Conservation (phyloP, 2,113 vertebrate genomes). For the Pristiophorus japonicus region DNA sequence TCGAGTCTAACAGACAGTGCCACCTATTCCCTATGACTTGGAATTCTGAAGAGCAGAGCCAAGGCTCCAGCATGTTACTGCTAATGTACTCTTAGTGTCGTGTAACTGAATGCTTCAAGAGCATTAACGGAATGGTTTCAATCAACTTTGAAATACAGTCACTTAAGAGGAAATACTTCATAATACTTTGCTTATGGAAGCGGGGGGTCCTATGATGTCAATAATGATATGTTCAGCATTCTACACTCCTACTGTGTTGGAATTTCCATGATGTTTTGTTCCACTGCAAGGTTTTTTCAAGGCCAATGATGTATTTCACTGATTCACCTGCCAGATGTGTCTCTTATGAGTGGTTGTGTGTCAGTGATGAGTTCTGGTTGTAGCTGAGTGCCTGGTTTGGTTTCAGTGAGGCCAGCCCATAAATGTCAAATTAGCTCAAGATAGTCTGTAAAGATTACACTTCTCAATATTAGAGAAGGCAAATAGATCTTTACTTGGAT, state of each 20-base stretch:
- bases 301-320: background rate
- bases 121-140: background rate
- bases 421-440: background rate
- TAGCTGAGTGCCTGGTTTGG: background rate
- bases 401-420: background rate
- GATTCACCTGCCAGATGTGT: background rate
- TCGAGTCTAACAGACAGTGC: background rate
- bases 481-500: background rate
- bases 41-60: background rate
- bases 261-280: background rate
- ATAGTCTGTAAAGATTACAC: background rate
- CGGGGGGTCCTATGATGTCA: too few species aligned
- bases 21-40: background rate
- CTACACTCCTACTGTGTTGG: background rate
- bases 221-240: background rate
- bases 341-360: background rate
- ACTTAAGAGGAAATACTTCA: background rate
- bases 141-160: background rate
- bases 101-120: background rate
- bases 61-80: background rate
- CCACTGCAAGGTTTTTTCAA: background rate
- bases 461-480: background rate
- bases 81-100: background rate
- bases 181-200: background rate
- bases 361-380: background rate